These are phyloP conservation scores for Pasiphila rectangulata DNA, from an alignment of 2,888 invertebrate genomes.

Conservation along the genomic window DNA sequence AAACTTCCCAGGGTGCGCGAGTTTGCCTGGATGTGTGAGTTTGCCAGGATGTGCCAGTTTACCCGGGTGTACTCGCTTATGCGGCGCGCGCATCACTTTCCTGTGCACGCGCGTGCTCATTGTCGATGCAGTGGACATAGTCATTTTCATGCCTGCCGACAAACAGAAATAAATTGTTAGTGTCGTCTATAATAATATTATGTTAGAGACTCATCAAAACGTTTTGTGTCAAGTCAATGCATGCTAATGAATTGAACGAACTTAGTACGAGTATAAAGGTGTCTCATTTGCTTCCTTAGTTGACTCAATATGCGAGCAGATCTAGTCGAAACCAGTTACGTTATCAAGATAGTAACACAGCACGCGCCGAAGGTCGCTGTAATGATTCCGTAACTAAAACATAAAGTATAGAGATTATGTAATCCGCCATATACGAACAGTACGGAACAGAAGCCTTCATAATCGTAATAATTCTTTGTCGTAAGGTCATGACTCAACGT, in stretches of 20 bases:
- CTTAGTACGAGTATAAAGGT: no score
- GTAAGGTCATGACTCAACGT: conserved; percentile 38
- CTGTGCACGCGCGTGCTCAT: conserved; percentile 85
- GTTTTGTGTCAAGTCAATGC: no score
- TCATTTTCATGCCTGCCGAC: conserved; percentile 86
- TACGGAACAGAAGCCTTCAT: conserved; percentile 30
- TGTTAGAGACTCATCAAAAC: neutral
- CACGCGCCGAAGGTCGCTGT: conserved; percentile 21
- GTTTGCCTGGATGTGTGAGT: conserved; percentile 60
- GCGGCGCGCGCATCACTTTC: conserved; percentile 84
- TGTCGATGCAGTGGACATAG: conserved; percentile 85
- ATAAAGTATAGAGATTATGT: conserved; percentile 25
- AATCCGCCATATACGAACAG: conserved; percentile 26
- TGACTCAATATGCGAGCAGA: neutral
- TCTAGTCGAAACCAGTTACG: neutral
- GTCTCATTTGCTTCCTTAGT: neutral
- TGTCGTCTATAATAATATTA: conserved; percentile 7
- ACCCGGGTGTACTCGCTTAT: conserved; percentile 79
- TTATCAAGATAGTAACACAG: conserved; percentile 9
- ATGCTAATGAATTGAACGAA: no score
- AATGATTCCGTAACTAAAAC: conserved; percentile 18
- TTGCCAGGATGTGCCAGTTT: conserved; percentile 75
- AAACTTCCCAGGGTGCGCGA: conserved; percentile 57
- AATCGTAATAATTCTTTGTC: conserved; percentile 28
- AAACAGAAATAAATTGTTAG: conserved; percentile 51